These are phyloP conservation scores for Drosophila kikkawai DNA, from an alignment of 1,140 invertebrate genomes.

Conservation along the genomic window DNA sequence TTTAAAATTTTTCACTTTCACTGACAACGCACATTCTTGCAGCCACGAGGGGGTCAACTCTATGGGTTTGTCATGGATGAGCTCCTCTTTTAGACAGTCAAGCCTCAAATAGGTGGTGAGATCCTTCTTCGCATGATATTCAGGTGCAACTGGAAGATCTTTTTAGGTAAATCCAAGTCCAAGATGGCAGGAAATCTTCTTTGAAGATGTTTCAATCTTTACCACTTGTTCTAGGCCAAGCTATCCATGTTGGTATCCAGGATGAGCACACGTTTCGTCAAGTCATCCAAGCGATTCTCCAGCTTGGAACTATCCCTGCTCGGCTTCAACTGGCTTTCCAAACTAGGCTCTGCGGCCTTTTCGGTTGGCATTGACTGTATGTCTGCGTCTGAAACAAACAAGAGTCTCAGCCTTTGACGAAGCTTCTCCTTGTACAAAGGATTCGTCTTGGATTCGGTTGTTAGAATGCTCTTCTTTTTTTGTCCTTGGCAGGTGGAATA, in stretches of 20 bases:
- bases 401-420: background rate
- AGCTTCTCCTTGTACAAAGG: background rate
- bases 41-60: conserved; percentile 8
- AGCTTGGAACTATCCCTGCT: background rate
- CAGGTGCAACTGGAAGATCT: background rate
- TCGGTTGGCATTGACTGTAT: background rate
- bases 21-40: conserved; percentile 49
- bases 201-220: background rate
- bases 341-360: background rate
- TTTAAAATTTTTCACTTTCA: conserved; percentile 53
- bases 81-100: background rate
- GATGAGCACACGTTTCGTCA: background rate
- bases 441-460: background rate
- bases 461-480: background rate
- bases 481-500: background rate
- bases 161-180: background rate
- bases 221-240: background rate
- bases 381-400: background rate
- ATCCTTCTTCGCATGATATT: background rate
- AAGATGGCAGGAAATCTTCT: background rate
- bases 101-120: background rate
- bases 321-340: background rate
- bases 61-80: no score
- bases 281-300: background rate
- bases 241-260: background rate